These are phyloP conservation scores for Pristionchus maxplancki DNA, from an alignment of 2,888 invertebrate species.

Conservation along the genomic window DNA sequence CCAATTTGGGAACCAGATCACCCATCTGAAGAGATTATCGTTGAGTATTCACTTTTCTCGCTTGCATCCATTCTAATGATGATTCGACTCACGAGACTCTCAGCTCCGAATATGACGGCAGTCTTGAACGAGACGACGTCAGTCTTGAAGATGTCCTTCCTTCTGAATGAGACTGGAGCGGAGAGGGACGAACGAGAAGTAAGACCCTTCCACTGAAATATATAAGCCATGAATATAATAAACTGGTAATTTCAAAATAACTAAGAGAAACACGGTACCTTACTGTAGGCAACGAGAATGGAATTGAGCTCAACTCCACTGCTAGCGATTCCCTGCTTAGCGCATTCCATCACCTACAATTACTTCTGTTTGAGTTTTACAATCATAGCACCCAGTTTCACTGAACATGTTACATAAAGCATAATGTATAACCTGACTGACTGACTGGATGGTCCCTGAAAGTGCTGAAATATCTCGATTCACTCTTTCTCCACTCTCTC, in stretches of 20 bases:
- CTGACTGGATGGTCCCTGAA: constrained; percentile 47
- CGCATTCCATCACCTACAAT: constrained; percentile 73
- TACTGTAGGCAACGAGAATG: constrained; percentile 72
- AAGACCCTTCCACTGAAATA: constrained; percentile 19
- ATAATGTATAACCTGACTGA: not conserved
- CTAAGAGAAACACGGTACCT: constrained; percentile 25
- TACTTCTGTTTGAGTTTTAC: too few relatives aligned
- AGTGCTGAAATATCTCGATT: constrained; percentile 31
- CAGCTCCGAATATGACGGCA: constrained; percentile 75
- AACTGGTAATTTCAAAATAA: too few relatives aligned
- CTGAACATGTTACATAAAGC: not conserved
- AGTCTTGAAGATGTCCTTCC: constrained; percentile 73
- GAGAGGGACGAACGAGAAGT: constrained; percentile 1
- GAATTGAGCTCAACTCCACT: constrained; percentile 74
- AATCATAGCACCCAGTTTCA: too few relatives aligned
- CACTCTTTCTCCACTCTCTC: not conserved
- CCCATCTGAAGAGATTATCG: constrained; percentile 66
- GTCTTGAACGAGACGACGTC: constrained; percentile 67
- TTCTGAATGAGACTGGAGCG: constrained; percentile 58
- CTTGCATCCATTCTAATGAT: too few relatives aligned
- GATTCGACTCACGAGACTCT: constrained; percentile 70
- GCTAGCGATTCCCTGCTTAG: constrained; percentile 68
- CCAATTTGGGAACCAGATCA: constrained; percentile 70
- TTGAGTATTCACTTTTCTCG: too few relatives aligned
- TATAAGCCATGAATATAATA: not conserved